Evolutionary conservation across 2,888 invertebrate genomes (phyloP).

Genomic region (Leptopterna dolabrata): DNA sequence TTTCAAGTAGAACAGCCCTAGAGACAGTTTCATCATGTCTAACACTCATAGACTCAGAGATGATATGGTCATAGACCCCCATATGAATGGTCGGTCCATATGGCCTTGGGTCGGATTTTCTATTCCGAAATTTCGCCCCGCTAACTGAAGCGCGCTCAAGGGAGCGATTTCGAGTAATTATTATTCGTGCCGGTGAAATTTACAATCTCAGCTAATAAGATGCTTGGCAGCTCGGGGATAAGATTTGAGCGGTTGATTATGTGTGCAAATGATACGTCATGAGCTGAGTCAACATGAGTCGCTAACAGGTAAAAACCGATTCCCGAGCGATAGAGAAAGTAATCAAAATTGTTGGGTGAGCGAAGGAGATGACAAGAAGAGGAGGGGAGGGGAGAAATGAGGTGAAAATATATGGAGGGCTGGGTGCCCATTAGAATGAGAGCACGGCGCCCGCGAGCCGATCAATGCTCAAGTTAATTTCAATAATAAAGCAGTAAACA

Average conservation of each 20-base stretch:
- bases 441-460: constrained; percentile 35
- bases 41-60: too few relatives aligned
- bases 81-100: too few relatives aligned
- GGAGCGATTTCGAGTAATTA: not conserved
- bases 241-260: not conserved
- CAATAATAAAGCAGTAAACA: constrained; percentile 37
- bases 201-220: not conserved
- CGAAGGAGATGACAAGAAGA: not conserved
- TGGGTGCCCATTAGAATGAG: constrained; percentile 25
- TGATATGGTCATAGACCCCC: too few relatives aligned
- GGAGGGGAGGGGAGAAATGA: not conserved
- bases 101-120: too few relatives aligned
- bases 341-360: not conserved
- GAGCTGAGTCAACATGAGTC: not conserved
- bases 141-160: not conserved
- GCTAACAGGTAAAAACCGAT: not conserved
- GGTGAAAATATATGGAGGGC: constrained; percentile 26
- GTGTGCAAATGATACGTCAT: constrained; percentile 25
- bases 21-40: too few relatives aligned
- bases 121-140: too few relatives aligned
- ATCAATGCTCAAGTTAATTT: constrained; percentile 22
- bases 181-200: not conserved
- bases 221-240: not conserved
- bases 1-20: too few relatives aligned
- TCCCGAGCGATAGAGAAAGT: not conserved